Percentiles rank a stretch among this genome's conserved stretches.
These are phyloP conservation scores for Maniola hyperantus DNA, from an alignment of 2,888 invertebrate genomes.

Conservation along the genomic window DNA sequence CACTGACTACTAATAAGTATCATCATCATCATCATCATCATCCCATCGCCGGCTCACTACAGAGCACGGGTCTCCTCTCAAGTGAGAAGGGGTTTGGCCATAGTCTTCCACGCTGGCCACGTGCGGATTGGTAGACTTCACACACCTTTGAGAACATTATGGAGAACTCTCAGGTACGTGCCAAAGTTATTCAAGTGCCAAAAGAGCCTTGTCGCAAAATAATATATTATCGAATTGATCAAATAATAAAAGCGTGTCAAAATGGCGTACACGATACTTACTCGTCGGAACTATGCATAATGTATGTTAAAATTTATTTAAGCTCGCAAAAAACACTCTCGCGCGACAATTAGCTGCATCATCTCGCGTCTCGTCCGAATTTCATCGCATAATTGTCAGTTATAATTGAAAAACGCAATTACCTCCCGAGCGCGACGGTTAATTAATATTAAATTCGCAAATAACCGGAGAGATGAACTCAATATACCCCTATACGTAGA, in stretches of 20 bases:
- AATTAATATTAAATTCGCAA: constrained; percentile 84
- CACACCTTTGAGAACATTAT: too few species aligned
- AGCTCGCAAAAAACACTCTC: constrained; percentile 44
- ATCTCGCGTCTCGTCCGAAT: constrained; percentile 69
- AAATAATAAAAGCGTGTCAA: constrained; percentile 23
- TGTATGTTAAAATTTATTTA: constrained; percentile 28
- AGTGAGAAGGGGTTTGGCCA: too few species aligned
- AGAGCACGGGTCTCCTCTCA: too few species aligned
- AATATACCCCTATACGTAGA: background rate
- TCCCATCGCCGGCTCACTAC: too few species aligned
- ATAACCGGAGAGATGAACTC: constrained; percentile 45
- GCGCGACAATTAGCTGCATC: constrained; percentile 66
- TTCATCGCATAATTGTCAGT: constrained; percentile 78
- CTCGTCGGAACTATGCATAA: constrained; percentile 29
- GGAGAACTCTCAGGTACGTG: too few species aligned
- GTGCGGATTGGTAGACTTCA: too few species aligned
- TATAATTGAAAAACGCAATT: constrained; percentile 82
- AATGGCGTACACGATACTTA: constrained; percentile 29
- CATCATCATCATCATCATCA: too few species aligned
- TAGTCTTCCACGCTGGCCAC: too few species aligned
- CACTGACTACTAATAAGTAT: background rate
- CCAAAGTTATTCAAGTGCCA: too few species aligned
- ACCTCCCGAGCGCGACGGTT: constrained; percentile 73
- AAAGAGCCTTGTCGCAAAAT: too few species aligned
- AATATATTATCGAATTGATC: constrained; percentile 8